Conservation (phyloP, 2,113 vertebrate species). For the Thalassarche chlororhynchos region DNA sequence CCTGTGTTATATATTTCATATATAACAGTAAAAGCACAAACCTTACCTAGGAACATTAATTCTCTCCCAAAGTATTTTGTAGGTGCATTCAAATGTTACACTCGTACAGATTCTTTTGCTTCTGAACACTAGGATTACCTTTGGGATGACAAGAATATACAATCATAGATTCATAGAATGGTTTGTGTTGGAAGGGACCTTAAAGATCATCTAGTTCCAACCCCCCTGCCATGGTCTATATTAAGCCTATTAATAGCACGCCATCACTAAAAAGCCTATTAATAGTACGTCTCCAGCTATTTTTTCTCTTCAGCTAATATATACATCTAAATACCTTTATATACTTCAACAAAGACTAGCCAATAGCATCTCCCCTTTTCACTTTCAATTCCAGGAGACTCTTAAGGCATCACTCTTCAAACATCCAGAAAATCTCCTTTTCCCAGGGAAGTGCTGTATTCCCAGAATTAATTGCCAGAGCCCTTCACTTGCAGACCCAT, state of each 20-base stretch:
- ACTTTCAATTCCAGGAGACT: background rate
- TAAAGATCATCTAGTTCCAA: background rate
- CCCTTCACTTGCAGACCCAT: background rate
- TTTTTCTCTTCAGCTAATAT: background rate
- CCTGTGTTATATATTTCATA: background rate
- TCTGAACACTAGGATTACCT: background rate
- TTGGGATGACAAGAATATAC: background rate
- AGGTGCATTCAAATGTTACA: background rate
- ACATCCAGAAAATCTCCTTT: background rate
- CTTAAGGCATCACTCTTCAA: background rate
- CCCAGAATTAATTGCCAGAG: background rate
- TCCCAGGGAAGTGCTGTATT: background rate
- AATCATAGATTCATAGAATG: background rate
- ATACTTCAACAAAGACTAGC: background rate
- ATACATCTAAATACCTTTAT: background rate
- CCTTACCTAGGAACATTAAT: background rate
- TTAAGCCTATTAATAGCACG: background rate
- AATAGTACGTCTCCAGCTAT: background rate
- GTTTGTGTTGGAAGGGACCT: background rate
- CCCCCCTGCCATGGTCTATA: background rate
- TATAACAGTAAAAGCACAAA: background rate
- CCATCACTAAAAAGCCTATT: background rate
- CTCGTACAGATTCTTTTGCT: background rate
- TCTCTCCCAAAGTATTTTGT: background rate
- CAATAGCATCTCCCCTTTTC: background rate